Percentiles rank a stretch among this genome's conserved stretches.
Evolutionary conservation across 2,888 invertebrate species (phyloP).

Genomic region (Stenurella melanura): DNA sequence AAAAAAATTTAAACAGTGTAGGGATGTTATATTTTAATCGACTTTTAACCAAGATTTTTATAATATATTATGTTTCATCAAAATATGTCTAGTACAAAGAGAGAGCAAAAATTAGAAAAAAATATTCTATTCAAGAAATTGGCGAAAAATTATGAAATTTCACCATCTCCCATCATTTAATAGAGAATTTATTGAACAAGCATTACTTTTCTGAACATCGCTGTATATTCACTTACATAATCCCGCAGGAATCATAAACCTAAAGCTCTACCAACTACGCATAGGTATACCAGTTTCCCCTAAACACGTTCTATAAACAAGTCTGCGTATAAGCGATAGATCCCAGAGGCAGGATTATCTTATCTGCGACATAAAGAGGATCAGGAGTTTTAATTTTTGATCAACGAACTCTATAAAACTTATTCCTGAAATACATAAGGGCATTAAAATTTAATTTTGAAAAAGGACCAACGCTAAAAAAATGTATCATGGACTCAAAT

Average conservation of each 20-base stretch:
- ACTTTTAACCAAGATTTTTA: too few species aligned
- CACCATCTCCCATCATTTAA: too few species aligned
- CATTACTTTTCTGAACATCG: background rate
- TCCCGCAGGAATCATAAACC: background rate
- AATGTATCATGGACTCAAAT: background rate
- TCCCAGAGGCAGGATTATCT: background rate
- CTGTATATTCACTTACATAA: background rate
- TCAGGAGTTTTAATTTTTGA: conserved; percentile 7
- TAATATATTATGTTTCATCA: too few species aligned
- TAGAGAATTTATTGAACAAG: background rate
- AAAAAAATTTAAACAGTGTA: too few species aligned
- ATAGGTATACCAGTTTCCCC: background rate
- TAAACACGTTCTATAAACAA: conserved; percentile 3
- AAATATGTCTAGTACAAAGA: too few species aligned
- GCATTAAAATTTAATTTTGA: background rate
- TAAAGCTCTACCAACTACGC: background rate
- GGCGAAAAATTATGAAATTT: too few species aligned
- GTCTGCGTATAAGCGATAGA: background rate
- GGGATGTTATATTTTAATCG: too few species aligned
- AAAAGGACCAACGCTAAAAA: background rate
- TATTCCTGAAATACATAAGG: background rate
- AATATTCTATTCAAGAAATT: too few species aligned
- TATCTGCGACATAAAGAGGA: background rate
- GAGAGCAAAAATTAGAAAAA: too few species aligned
- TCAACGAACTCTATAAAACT: background rate